These are phyloP conservation scores for Enoplolaimus lenunculus DNA, from an alignment of 2,888 invertebrate genomes.

Conservation along the genomic window DNA sequence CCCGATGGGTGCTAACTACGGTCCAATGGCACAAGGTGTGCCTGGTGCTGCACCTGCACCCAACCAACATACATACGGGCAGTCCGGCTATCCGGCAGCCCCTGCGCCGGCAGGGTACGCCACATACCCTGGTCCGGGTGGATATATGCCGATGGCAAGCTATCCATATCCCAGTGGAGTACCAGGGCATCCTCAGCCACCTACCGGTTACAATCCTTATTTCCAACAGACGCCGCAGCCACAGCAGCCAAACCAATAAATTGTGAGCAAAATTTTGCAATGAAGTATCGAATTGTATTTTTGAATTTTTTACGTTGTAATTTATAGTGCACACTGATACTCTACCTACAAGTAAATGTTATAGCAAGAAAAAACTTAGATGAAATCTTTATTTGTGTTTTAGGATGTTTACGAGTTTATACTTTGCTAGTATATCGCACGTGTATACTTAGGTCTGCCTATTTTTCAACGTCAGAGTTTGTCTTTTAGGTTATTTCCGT, in stretches of 20 bases:
- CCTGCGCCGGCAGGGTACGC: neutral
- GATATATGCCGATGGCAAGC: neutral
- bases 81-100: conserved; percentile 14
- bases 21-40: neutral
- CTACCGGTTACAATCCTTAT: neutral
- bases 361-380: no score
- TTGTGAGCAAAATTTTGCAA: no score
- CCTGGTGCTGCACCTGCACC: neutral
- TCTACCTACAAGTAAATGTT: no score
- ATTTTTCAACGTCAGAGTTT: no score
- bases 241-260: neutral
- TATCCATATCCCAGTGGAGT: neutral
- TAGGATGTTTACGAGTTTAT: no score
- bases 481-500: no score
- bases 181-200: neutral
- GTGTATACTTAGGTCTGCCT: no score
- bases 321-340: no score
- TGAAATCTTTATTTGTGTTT: no score
- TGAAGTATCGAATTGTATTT: no score
- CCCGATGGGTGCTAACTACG: neutral
- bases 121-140: conserved; percentile 6
- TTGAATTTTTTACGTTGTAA: no score
- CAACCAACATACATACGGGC: conserved; percentile 7
- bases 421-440: no score
- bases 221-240: neutral